Percentiles rank a stretch among this genome's conserved stretches.
These are phyloP conservation scores for Sus scrofa DNA, from an alignment of 2,113 vertebrate species.

Conservation along the genomic window DNA sequence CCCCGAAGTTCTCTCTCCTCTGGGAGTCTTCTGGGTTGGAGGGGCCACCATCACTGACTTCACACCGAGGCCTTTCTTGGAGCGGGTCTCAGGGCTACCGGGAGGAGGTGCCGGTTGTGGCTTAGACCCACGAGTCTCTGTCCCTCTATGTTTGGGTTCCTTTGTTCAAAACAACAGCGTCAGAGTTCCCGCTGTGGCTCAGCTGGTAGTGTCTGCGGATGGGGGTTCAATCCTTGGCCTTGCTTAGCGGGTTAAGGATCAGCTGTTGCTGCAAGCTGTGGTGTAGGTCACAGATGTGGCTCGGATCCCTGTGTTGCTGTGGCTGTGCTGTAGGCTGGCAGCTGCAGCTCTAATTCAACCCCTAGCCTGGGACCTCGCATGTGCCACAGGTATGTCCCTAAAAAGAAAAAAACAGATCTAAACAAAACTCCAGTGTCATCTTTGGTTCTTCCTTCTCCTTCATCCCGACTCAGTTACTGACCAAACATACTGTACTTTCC, in stretches of 20 bases:
- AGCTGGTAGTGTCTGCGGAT: too few relatives aligned
- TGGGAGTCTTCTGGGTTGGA: neutral
- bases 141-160: neutral
- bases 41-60: neutral
- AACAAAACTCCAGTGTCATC: neutral
- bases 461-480: neutral
- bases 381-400: too few relatives aligned
- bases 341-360: too few relatives aligned
- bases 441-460: neutral
- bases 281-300: too few relatives aligned
- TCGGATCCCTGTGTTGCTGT: too few relatives aligned
- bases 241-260: too few relatives aligned
- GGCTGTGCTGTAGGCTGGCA: too few relatives aligned
- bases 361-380: too few relatives aligned
- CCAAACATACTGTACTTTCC: neutral
- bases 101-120: neutral
- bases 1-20: neutral
- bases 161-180: neutral
- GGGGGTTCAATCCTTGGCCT: too few relatives aligned
- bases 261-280: too few relatives aligned
- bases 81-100: neutral
- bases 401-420: too few relatives aligned
- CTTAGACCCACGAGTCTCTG: neutral
- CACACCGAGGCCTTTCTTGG: neutral
- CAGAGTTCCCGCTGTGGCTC: too few relatives aligned